Evolutionary conservation across 2,888 invertebrate species (phyloP).

Genomic region (Drosophila buzzatii): DNA sequence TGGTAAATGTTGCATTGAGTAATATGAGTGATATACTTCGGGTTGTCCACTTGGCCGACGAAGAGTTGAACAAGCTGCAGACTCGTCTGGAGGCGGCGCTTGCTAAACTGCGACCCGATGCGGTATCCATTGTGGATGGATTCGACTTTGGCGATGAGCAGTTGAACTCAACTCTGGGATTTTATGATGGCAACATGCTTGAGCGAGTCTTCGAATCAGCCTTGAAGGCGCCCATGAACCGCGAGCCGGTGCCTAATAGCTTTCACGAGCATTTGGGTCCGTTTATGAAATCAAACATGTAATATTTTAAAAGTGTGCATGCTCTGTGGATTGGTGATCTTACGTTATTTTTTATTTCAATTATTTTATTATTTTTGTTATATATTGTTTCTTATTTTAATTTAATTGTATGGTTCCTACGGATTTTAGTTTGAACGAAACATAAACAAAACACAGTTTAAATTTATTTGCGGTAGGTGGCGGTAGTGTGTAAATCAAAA

Average conservation of each 20-base stretch:
- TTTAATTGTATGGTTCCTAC: neutral
- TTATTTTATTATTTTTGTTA: neutral
- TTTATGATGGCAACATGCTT: conserved; percentile 94
- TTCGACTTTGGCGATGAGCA: conserved; percentile 94
- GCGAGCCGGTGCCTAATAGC: conserved; percentile 90
- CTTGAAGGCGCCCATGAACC: conserved; percentile 92
- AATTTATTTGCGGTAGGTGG: neutral
- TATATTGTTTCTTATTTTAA: neutral
- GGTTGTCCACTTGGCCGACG: conserved; percentile 84
- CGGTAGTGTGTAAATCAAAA: neutral
- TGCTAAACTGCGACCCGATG: conserved; percentile 91
- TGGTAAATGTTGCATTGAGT: conserved; percentile 90
- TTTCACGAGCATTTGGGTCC: conserved; percentile 88
- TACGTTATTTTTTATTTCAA: neutral
- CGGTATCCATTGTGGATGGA: conserved; percentile 95
- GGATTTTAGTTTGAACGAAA: neutral
- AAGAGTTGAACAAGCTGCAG: conserved; percentile 86
- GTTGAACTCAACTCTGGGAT: conserved; percentile 90
- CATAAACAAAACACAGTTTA: neutral
- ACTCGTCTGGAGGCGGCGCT: conserved; percentile 90
- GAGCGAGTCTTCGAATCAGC: conserved; percentile 92
- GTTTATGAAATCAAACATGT: conserved; percentile 87
- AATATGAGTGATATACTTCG: conserved; percentile 91
- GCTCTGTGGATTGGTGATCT: neutral
- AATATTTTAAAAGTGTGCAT: neutral